These are phyloP conservation scores for Luehdorfia chinensis DNA, from an alignment of 1,140 invertebrate species.

Conservation along the genomic window DNA sequence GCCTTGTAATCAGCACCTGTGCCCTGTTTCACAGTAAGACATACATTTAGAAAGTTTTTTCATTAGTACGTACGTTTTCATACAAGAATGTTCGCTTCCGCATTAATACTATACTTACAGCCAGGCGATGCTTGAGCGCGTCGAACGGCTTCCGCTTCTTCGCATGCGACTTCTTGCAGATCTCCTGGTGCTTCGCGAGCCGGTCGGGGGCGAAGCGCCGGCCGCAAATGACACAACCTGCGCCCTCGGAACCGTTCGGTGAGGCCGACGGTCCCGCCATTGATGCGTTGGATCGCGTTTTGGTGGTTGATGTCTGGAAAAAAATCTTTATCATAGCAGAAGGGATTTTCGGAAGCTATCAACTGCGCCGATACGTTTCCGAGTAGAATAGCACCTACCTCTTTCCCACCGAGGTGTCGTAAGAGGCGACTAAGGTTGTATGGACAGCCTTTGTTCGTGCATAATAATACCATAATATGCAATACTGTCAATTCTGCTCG, in stretches of 20 bases:
- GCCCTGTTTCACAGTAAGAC: conserved; percentile 27
- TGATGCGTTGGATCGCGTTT: conserved; percentile 4
- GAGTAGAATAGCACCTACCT: too few relatives aligned
- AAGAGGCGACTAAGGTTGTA: too few relatives aligned
- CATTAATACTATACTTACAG: conserved; percentile 39
- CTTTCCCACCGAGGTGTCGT: too few relatives aligned
- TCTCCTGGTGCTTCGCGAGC: conserved; percentile 87
- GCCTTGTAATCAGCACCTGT: conserved; percentile 54
- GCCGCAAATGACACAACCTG: conserved; percentile 81
- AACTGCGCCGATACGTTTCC: too few relatives aligned
- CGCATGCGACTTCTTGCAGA: conserved; percentile 85
- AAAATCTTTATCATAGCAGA: background rate
- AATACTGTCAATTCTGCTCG: too few relatives aligned
- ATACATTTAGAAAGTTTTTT: background rate
- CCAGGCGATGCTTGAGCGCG: conserved; percentile 87
- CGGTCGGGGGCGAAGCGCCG: conserved; percentile 89
- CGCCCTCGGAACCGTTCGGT: conserved; percentile 57
- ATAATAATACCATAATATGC: too few relatives aligned
- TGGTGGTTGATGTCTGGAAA: conserved; percentile 4
- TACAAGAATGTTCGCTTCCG: too few relatives aligned
- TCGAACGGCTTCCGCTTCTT: conserved; percentile 94
- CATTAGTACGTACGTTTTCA: too few relatives aligned
- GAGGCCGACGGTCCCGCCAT: conserved; percentile 15
- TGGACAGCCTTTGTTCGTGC: too few relatives aligned
- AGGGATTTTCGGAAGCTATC: too few relatives aligned